Base-by-base conservation (phyloP, 2,888 invertebrate genomes). In the Agrilus mali region DNA sequence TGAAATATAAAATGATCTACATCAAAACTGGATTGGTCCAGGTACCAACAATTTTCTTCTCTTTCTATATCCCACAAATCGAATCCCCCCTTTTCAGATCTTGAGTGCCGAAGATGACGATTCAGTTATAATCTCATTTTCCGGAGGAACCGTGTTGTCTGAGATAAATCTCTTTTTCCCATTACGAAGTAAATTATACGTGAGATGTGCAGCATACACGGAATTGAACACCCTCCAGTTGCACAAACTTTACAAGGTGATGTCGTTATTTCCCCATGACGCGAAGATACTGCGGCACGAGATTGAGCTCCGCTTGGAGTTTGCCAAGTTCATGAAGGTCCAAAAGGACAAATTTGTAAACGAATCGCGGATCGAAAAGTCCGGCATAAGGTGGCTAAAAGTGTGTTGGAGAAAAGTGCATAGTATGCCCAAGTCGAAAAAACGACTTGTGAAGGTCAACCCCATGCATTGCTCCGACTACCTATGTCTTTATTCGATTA, bases 41-140 rank as follows among this genome's bases (percentile, higher is more conserved):
- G 57, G 59, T 72, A 41, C n/a, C n/a, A n/a, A n/a, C n/a, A n/a
- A n/a, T n/a, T n/a, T n/a, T n/a, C n/a, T n/a, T n/a, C n/a, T n/a
- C n/a, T n/a, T n/a, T n/a, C n/a, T n/a, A n/a, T n/a, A n/a, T n/a
- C n/a, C n/a, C n/a, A 17, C 4, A 20, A 20, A 13, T 38, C 36
- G 12, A 16, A 1, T 32, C 8, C 7, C 7, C 15, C 16, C 8
- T 13, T 37, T 43, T 17, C n/a, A 47, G 44, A 35, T 47, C 13
- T 55, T 71, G 40, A 71, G 72, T 0, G 70, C 72, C 51, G 72
- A 73, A 65, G 72, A 73, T 45, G 71, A 73, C 47, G 70, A 71
- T 55, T 73, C 71, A 42, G 72, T 73, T 8, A 69, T 73, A 64
- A 69, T 73, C 51, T 73, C 73, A 6, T 71, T 73, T 51, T 63